A percentile compares a stretch with the other conserved stretches of the same genome.
Conservation (phyloP, 2,113 vertebrate species). For the Uria aalge region DNA sequence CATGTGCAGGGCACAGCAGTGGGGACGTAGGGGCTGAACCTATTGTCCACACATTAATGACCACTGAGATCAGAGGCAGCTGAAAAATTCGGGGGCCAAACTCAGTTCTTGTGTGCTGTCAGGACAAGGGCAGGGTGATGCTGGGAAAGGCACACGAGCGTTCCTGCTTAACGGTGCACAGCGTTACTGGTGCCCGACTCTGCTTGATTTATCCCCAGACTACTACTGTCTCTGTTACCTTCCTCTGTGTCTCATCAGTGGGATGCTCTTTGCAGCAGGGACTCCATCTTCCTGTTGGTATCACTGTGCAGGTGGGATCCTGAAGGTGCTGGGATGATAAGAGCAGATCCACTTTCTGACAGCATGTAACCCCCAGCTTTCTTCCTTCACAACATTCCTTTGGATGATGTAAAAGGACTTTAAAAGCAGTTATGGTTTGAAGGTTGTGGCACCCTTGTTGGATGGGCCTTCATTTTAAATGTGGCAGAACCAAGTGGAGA, state of each 20-base stretch:
- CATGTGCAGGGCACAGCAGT: slow-evolving; percentile 2
- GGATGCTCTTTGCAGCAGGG: background rate
- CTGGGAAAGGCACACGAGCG: background rate
- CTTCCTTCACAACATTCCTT: background rate
- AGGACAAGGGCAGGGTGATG: background rate
- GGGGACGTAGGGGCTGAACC: background rate
- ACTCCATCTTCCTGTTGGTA: background rate
- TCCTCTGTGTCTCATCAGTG: fast-evolving
- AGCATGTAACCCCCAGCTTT: background rate
- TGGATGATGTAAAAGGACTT: background rate
- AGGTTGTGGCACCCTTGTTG: background rate
- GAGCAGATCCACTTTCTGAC: background rate
- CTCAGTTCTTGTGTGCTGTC: background rate
- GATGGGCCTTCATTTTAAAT: background rate
- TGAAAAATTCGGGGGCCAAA: background rate
- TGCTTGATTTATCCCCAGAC: background rate
- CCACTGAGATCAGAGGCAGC: slow-evolving; percentile 29
- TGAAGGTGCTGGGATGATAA: background rate
- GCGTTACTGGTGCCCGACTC: background rate
- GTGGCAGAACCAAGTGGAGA: background rate
- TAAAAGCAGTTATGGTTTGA: background rate
- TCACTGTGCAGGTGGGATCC: background rate
- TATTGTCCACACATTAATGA: slow-evolving; percentile 30
- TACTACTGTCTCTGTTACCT: background rate
- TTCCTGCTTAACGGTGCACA: background rate